Evolutionary conservation across 2,888 invertebrate species (phyloP).

Genomic region (Aphidius colemani): DNA sequence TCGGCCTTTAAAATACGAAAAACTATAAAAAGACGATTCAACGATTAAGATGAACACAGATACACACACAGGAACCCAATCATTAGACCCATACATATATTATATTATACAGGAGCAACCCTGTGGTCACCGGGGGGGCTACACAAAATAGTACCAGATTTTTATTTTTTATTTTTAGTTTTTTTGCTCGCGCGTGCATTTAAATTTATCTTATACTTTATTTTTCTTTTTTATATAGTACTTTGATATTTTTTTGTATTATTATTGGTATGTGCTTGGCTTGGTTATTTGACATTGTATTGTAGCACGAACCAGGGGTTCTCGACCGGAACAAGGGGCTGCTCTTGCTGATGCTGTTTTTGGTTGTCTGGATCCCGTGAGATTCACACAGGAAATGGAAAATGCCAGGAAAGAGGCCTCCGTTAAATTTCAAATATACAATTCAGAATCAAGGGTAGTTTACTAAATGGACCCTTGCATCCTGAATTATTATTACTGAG

Average conservation of each 20-base stretch:
- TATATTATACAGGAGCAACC: too few species aligned
- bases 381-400: constrained; percentile 39
- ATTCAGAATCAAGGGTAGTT: not conserved
- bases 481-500: not conserved
- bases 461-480: too few species aligned
- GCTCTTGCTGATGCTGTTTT: too few species aligned
- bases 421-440: constrained; percentile 30
- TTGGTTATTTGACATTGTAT: constrained; percentile 24
- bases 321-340: constrained; percentile 36
- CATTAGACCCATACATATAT: too few species aligned
- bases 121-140: too few species aligned
- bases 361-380: constrained; percentile 26
- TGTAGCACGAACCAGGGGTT: constrained; percentile 18
- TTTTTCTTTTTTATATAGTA: constrained; percentile 26
- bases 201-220: not conserved
- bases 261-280: constrained; percentile 23
- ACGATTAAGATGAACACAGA: too few species aligned
- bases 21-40: not conserved
- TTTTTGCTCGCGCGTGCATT: too few species aligned
- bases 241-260: not conserved
- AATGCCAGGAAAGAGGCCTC: constrained; percentile 31
- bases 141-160: too few species aligned
- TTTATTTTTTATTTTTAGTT: too few species aligned
- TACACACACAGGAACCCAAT: too few species aligned
- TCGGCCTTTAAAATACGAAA: constrained; percentile 18